Conservation (phyloP, 2,113 vertebrate genomes). For the Turnix velox region DNA sequence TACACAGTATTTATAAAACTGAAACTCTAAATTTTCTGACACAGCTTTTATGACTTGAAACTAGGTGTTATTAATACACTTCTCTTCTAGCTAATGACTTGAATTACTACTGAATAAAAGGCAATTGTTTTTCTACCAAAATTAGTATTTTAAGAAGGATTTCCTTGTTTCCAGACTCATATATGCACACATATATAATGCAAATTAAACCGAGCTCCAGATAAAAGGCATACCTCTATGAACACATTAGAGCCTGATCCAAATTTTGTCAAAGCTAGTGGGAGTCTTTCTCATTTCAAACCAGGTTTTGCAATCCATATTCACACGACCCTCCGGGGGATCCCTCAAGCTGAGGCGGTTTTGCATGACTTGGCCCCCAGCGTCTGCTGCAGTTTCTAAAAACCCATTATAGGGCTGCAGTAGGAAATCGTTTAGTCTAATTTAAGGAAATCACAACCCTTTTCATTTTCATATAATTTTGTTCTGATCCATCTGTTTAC, state of each 20-base stretch:
- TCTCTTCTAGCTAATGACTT: background rate
- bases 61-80: background rate
- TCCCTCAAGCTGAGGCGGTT: constrained; percentile 27
- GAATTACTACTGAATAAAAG: background rate
- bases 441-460: constrained; percentile 16
- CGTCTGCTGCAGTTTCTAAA: constrained; percentile 33
- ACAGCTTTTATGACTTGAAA: background rate
- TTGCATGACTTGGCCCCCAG: constrained; percentile 40
- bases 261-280: constrained; percentile 32
- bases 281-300: constrained; percentile 15
- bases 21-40: background rate
- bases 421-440: constrained; percentile 52
- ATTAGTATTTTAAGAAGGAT: constrained; percentile 9
- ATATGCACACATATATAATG: background rate
- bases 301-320: constrained; percentile 38
- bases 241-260: constrained; percentile 1
- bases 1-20: background rate
- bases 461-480: constrained; percentile 33
- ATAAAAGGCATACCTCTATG: constrained; percentile 5
- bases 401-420: background rate
- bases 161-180: constrained; percentile 22
- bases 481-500: background rate
- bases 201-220: background rate
- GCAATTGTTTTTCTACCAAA: background rate
- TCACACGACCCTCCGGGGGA: constrained; percentile 33